Evolutionary conservation across 1,140 invertebrate species (phyloP), one percentile per base, ranked within the genome.

Genomic region (Calycopis cecrops): DNA sequence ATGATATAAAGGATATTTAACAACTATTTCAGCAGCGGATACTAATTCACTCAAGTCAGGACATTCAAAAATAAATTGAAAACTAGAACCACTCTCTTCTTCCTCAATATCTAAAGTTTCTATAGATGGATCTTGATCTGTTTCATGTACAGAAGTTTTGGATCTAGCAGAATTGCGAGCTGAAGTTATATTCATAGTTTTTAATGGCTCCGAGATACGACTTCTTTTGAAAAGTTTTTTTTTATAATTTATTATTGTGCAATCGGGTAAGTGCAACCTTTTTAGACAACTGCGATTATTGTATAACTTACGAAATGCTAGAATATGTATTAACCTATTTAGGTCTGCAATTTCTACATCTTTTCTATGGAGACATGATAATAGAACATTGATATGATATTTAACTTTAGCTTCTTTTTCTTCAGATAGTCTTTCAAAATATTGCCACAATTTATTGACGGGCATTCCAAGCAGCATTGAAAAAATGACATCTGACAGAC

Each of bases 31-130:
- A 18, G 70, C 65, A 10, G 78, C 78, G 17, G 83, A 79, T 9
- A 81, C 74, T 53, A 87, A 63, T 65, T 82, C 83, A 61, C 73
- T 85, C 47, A 87, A 73, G 57, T 84, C 81, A 4, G 79, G 79
- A 62, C 77, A 85, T 21, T 79, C 74, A 44, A 86, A 86, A 38
- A 85, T 64, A 28, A 28, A 28, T 28, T 28, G 21, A 28, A 28
- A 3, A 28, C 2, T 28, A 6, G 2, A 52, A 35, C 49, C 48
- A 18, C 35, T 49, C 56, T 81, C 69, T 2, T 55, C 60, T 55
- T 52, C 51, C 9, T 65, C 52, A 18, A 52, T 9, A 53, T 33
- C 51, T 37, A 21, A 51, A 14, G 6, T 69, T 62, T 42, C 48
- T 49, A 69, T 65, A 40, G 52, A 55, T 28, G 21, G 6, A 28